These are phyloP conservation scores for Dendronephthya gigantea DNA, from an alignment of 64 coral and sea anemone genomes.

Conservation along the genomic window DNA sequence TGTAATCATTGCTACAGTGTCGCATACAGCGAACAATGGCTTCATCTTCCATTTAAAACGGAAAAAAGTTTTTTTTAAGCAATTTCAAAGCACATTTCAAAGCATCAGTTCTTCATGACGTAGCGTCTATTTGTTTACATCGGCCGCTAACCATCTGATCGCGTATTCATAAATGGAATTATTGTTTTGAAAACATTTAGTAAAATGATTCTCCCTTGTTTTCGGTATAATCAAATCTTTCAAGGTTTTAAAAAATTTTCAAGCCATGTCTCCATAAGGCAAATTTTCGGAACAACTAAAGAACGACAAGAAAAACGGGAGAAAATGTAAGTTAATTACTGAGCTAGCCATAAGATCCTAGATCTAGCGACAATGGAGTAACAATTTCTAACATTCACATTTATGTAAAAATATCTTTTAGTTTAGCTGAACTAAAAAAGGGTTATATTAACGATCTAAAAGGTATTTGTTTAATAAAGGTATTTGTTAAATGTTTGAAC, in stretches of 20 bases:
- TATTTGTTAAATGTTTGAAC: too few relatives aligned
- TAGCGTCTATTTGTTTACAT: background rate
- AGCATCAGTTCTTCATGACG: background rate
- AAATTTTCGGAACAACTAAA: background rate
- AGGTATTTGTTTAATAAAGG: background rate
- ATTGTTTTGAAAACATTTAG: too few relatives aligned
- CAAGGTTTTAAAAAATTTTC: background rate
- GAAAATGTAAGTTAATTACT: background rate
- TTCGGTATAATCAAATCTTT: background rate
- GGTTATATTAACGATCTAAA: background rate
- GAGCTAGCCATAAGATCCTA: too few relatives aligned
- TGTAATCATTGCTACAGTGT: background rate
- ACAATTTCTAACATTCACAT: too few relatives aligned
- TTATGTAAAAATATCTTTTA: background rate
- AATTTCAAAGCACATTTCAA: background rate
- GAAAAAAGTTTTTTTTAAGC: background rate
- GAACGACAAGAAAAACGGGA: constrained; percentile 7
- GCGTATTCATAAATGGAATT: too few relatives aligned
- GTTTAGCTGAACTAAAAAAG: background rate
- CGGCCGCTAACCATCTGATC: background rate
- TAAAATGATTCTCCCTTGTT: too few relatives aligned
- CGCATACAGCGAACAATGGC: background rate
- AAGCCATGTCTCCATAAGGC: background rate
- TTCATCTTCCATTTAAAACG: background rate
- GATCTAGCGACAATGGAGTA: too few relatives aligned